Percentiles rank a stretch among this genome's conserved stretches.
Conservation (phyloP, 2,113 vertebrate genomes). For the Mastomys natalensis region DNA sequence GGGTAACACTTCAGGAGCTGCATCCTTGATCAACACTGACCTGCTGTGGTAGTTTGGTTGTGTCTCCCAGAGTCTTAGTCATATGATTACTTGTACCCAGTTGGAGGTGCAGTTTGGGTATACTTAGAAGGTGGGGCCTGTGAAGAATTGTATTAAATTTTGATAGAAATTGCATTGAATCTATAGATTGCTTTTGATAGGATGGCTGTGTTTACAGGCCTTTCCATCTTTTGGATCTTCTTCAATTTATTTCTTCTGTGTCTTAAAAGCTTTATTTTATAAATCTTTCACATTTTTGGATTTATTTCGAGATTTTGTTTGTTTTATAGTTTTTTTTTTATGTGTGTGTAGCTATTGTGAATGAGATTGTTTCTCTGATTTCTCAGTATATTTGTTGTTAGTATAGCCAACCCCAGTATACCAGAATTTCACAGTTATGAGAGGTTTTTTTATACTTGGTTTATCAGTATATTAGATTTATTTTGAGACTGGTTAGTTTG, state of each 20-base stretch:
- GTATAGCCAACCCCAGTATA: background rate
- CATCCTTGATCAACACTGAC: background rate
- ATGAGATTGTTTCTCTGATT: background rate
- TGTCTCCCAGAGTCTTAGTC: background rate
- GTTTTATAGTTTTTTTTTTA: background rate
- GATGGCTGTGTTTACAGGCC: background rate
- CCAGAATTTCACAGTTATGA: background rate
- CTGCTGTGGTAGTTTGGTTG: background rate
- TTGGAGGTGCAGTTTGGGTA: background rate
- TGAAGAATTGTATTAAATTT: background rate
- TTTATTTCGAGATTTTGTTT: background rate
- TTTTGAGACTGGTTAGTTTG: background rate
- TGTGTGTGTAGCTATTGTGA: background rate
- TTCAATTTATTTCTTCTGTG: background rate
- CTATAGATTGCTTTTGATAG: background rate
- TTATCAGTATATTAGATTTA: background rate
- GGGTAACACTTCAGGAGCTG: background rate
- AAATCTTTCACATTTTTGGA: background rate
- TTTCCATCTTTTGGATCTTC: background rate
- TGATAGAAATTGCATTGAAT: background rate
- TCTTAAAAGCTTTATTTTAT: background rate
- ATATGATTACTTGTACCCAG: background rate
- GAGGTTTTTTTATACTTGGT: background rate
- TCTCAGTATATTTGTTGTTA: background rate
- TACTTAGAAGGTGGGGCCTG: background rate